Percentiles rank a stretch among this genome's conserved stretches.
Evolutionary conservation across 2,888 invertebrate genomes (phyloP).

Genomic region (Mycogona germanica): DNA sequence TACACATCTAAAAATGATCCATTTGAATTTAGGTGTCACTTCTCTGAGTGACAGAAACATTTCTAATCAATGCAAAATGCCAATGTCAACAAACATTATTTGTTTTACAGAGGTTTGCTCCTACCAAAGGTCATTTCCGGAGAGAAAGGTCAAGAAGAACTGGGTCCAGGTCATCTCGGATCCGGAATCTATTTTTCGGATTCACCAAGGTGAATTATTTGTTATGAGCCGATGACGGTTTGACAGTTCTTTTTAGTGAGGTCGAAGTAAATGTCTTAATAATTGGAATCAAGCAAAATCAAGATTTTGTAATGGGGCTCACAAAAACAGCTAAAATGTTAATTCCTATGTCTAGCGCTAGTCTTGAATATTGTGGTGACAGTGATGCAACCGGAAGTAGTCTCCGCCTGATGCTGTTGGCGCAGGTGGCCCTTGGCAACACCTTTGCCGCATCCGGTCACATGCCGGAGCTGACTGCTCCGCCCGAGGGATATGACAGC

Average conservation of each 20-base stretch:
- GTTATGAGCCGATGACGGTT: too few species aligned
- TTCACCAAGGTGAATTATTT: slow-evolving; percentile 9
- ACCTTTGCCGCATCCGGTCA: neutral
- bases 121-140: neutral
- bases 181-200: slow-evolving; percentile 14
- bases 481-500: slow-evolving; percentile 8
- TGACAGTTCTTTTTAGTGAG: too few species aligned
- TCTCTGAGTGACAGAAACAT: too few species aligned
- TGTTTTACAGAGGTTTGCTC: neutral
- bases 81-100: too few species aligned
- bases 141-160: too few species aligned
- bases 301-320: neutral
- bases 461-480: neutral
- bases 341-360: neutral
- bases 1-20: too few species aligned
- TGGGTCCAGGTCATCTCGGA: too few species aligned
- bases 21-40: too few species aligned
- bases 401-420: slow-evolving; percentile 9
- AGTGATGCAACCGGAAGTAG: slow-evolving; percentile 3
- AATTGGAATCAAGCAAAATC: too few species aligned
- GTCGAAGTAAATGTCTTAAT: too few species aligned
- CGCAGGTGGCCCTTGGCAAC: slow-evolving; percentile 15
- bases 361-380: slow-evolving; percentile 3
- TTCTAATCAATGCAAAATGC: too few species aligned
- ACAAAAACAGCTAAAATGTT: neutral